Evolutionary conservation across 2,888 invertebrate species (phyloP), one percentile per base, ranked within the genome.

Genomic region (Marronus borbonicus): DNA sequence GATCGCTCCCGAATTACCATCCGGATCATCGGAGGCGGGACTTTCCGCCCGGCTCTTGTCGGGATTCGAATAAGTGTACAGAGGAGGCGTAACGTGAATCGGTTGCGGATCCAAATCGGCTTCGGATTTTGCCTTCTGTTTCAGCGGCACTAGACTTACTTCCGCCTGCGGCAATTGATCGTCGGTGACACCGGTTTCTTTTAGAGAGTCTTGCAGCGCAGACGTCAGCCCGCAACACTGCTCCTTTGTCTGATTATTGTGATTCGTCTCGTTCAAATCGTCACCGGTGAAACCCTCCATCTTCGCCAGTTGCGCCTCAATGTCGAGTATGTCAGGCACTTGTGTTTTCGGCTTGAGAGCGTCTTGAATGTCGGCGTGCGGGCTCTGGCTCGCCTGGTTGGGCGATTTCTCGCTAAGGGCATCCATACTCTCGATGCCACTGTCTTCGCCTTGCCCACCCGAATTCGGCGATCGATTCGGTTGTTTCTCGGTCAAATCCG

Each of bases 381-480:
- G 95, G 87, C 93, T 95, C 90, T 90, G 95, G 88, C 92, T 94
- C 88, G 95, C 94, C 87, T 96, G 96, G 88, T 96, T 95, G 62
- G 86, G 86, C 20, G 86, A 84, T 87, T 97, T 97, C 87, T 97
- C 97, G 24, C 96, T 96, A n/a, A 96, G 89, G 1, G 97, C 96
- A 87, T 97, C 97, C 97, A 97, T 96, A 52, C 96, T 96, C 87
- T 97, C 97, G 77, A 97, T 97, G 17, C 97, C 97, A 77, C 96
- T 96, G 88, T 97, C 96, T 86, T 97, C 97, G 64, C 96, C 80
- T 68, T 80, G 78, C 12, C 85, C 85, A 3, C 88, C 88, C 1
- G 88, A 87, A 80, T 87, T 88, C 14, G 88, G 88, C n/a, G 89
- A 88, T 36, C 89, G 84, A 17, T 85, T 82, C 17, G 85, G 82